These are phyloP conservation scores for Himalopsyche phryganea DNA, from an alignment of 1,140 invertebrate genomes.

Conservation along the genomic window DNA sequence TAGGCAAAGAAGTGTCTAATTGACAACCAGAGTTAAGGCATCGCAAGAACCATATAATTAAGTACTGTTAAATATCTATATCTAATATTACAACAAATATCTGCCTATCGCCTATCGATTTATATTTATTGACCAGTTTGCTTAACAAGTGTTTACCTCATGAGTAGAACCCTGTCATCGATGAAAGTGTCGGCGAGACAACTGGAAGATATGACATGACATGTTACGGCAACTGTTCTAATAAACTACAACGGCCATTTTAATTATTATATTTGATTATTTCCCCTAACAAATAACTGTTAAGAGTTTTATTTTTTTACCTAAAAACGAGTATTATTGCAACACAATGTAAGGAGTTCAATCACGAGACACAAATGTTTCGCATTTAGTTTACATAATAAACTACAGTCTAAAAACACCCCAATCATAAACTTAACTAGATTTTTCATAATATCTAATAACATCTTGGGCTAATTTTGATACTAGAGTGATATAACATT, in stretches of 20 bases:
- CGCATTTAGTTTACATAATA: slow-evolving; percentile 33
- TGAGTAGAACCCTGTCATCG: slow-evolving; percentile 27
- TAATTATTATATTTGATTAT: slow-evolving; percentile 2
- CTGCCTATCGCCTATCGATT: slow-evolving; percentile 45
- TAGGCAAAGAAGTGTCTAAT: slow-evolving; percentile 56
- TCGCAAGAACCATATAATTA: slow-evolving; percentile 55
- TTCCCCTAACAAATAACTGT: not conserved
- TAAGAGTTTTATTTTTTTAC: not conserved
- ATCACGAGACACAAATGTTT: slow-evolving; percentile 47
- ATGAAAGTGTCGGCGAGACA: slow-evolving; percentile 6
- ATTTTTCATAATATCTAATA: slow-evolving; percentile 52
- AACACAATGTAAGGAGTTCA: slow-evolving; percentile 38
- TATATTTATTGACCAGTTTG: slow-evolving; percentile 34
- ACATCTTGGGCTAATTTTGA: slow-evolving; percentile 57
- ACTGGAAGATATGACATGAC: slow-evolving; percentile 26
- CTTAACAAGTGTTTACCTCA: slow-evolving; percentile 30
- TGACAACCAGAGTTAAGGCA: slow-evolving; percentile 59
- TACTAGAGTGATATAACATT: slow-evolving; percentile 56
- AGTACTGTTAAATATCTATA: slow-evolving; percentile 56
- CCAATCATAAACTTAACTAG: slow-evolving; percentile 57
- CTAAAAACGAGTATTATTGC: slow-evolving; percentile 50
- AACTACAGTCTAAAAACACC: slow-evolving; percentile 52
- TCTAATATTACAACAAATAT: slow-evolving; percentile 48
- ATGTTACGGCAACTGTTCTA: not conserved
- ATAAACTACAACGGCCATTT: not conserved